Percentiles rank a stretch among this genome's conserved stretches.
phyloP scores from a whole-genome alignment of 2,113 vertebrate genomes.

The Dicerorhinus sumatrensis region DNA sequence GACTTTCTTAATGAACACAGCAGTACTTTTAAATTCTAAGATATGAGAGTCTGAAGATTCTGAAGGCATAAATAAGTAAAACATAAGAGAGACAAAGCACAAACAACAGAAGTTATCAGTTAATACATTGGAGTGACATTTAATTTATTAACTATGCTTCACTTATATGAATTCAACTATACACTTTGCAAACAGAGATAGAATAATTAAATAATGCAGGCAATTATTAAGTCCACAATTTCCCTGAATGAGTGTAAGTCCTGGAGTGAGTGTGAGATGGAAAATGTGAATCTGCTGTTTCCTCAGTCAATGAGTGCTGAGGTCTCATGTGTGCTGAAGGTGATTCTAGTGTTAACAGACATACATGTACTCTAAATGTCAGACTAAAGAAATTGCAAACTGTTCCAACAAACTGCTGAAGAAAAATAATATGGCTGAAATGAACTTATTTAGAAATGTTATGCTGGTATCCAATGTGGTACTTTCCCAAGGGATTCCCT shows the following conservation, averaged over 20 bases:
- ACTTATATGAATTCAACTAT: neutral
- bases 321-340: neutral
- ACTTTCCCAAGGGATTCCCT: neutral
- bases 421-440: neutral
- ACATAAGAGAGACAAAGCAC: neutral
- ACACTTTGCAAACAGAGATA: neutral
- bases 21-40: neutral
- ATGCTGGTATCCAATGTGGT: neutral
- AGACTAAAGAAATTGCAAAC: neutral
- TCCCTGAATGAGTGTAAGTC: neutral
- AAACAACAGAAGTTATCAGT: neutral
- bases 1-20: slow-evolving; percentile 17
- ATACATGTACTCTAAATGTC: neutral
- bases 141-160: neutral
- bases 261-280: neutral
- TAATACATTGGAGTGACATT: neutral
- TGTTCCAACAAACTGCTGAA: neutral
- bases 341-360: neutral
- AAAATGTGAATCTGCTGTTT: neutral
- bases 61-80: neutral
- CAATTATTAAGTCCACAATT: slow-evolving; percentile 14
- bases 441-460: neutral
- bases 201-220: neutral
- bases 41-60: neutral
- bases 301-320: neutral